phyloP scores from a whole-genome alignment of 2,888 invertebrate genomes.

The Linnaemya vulpina region DNA sequence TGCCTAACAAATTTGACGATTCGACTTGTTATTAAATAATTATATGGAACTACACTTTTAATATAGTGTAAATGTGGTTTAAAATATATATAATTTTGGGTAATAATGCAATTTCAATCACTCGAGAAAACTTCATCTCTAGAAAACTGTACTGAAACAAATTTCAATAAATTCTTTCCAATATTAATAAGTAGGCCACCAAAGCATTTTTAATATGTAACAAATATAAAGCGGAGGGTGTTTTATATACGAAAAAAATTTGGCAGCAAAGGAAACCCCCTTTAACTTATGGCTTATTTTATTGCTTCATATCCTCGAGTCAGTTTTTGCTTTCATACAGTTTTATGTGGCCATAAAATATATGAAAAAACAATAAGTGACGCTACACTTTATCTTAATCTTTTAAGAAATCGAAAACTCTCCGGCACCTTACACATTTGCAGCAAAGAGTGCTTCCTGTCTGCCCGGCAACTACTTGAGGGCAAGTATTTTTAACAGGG shows the following conservation, averaged over 20 bases:
- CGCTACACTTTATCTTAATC: conserved; percentile 64
- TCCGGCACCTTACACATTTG: conserved; percentile 56
- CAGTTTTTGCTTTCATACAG: conserved; percentile 40
- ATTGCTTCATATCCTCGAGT: conserved; percentile 69
- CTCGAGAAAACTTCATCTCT: background rate
- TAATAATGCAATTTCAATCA: too few relatives aligned
- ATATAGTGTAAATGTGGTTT: too few relatives aligned
- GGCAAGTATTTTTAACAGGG: conserved; percentile 11
- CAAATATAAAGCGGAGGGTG: conserved; percentile 65
- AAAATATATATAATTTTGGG: too few relatives aligned
- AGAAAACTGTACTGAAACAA: conserved; percentile 11
- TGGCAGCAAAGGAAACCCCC: conserved; percentile 43
- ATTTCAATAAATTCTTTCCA: conserved; percentile 15
- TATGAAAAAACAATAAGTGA: conserved; percentile 34
- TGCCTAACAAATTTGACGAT: too few relatives aligned
- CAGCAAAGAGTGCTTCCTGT: conserved; percentile 67
- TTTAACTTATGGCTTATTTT: conserved; percentile 70
- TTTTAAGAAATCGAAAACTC: conserved; percentile 68
- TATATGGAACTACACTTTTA: too few relatives aligned
- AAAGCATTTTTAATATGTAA: conserved; percentile 59
- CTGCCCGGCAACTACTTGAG: conserved; percentile 30
- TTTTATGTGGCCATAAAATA: background rate
- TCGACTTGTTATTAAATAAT: too few relatives aligned
- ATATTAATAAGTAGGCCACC: conserved; percentile 66
- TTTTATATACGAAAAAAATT: conserved; percentile 39